Conservation (phyloP, 2,797 vertebrate genomes). For the Danionella dracula region DNA sequence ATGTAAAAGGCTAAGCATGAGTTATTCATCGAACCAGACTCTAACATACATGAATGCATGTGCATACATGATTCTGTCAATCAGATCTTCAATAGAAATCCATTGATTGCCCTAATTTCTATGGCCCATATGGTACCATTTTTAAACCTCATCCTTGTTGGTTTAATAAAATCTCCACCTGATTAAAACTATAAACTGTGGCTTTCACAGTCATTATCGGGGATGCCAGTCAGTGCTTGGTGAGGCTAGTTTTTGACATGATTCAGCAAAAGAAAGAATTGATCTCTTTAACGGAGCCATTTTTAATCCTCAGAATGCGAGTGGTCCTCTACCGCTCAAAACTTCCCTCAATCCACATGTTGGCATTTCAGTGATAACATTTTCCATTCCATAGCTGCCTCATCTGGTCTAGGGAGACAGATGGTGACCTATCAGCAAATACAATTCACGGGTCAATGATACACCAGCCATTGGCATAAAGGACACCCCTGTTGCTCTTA, state of each 20-base stretch:
- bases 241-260: background rate
- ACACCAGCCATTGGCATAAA: conserved; percentile 21
- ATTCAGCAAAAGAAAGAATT: background rate
- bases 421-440: conserved; percentile 45
- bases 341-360: conserved; percentile 15
- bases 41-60: no score
- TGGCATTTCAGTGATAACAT: conserved; percentile 39
- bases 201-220: conserved; percentile 3
- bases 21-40: no score
- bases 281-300: background rate
- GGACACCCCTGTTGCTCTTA: conserved; percentile 16
- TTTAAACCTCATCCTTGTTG: no score
- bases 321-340: background rate
- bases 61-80: no score
- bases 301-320: background rate
- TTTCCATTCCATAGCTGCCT: conserved; percentile 15
- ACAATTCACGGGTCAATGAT: conserved; percentile 42
- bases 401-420: conserved; percentile 37
- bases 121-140: no score
- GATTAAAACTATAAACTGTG: conserved; percentile 7
- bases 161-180: conserved; percentile 12
- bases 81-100: no score
- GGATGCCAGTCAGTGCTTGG: background rate
- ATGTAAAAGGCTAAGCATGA: no score
- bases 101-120: no score